Evolutionary conservation across 2,888 invertebrate species (phyloP), one percentile per base, ranked within the genome.

Genomic region (Poecilobothrus nobilitatus): DNA sequence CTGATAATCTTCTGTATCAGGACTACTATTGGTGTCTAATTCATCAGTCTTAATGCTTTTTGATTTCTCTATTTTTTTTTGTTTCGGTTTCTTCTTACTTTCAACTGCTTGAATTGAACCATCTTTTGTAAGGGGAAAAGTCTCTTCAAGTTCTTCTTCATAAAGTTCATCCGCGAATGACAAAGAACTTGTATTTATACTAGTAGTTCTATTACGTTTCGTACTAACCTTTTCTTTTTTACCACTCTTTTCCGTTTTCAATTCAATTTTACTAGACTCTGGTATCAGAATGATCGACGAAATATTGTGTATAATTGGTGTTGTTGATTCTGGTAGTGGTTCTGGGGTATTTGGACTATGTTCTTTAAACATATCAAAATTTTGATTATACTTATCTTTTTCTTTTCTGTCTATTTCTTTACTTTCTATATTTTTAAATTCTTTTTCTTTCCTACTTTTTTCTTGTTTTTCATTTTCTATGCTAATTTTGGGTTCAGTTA

Each of bases 1-100:
- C 68, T 80, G 78, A 65, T 81, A 81, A 70, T 81, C 81, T 72
- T 81, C 81, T 0, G 81, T 81, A 67, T 81, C 80, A 0, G 81
- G 81, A 70, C 81, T 81, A 15, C 53, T 53, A 18, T 53, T 37
- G 27, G 62, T 15, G 2, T 4, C 8, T 22, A 22, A 7, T 15
- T 63, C 63, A 63, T 65, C 65, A 65, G 33, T 65, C 9, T 34
- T 37, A 37, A 37, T 65, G 18, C 6, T 37, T 20, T 34, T 34
- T 65, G 18, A 37, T 37, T 65, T 63, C 27, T 63, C 18, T 27
- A 4, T 63, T 27, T 63, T 63, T 1, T 22, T 63, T 63, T 15
- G 12, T 12, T 63, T 27, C 22, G 10, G 7, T 27, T 21, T 63
- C 20, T 18, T 20, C 10, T 63, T 63, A 20, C 22, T 12, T 21